These are phyloP conservation scores for Caloenas nicobarica DNA, from an alignment of 2,113 vertebrate genomes.

Conservation along the genomic window DNA sequence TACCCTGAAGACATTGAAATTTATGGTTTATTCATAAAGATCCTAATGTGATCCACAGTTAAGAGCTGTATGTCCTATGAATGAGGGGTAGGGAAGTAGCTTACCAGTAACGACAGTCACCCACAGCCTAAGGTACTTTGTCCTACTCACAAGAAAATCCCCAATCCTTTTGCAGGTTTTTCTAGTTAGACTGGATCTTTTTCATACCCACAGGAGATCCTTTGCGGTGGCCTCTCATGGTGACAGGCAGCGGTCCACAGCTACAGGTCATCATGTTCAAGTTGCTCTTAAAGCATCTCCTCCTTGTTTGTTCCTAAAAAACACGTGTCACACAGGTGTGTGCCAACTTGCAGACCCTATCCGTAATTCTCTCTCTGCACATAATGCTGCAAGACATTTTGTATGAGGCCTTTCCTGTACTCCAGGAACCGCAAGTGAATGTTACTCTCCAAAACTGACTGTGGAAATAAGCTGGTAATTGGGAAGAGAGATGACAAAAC, in stretches of 20 bases:
- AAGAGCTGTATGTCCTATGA: neutral
- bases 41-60: neutral
- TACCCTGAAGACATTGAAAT: neutral
- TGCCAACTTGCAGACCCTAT: neutral
- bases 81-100: neutral
- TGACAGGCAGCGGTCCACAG: neutral
- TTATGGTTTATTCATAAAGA: neutral
- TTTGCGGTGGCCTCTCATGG: neutral
- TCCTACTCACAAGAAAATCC: neutral
- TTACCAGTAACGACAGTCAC: neutral
- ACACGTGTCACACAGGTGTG: neutral
- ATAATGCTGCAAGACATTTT: accelerated
- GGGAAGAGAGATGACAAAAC: neutral
- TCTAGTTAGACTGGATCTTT: neutral
- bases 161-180: neutral
- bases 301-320: neutral
- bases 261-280: neutral
- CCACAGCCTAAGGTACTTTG: neutral
- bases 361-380: accelerated
- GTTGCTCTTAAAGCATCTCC: neutral
- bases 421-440: neutral
- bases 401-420: neutral
- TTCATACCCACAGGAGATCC: neutral
- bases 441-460: neutral
- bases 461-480: neutral